Conservation (phyloP, 1,140 invertebrate species). For the Drosophila nebulosa region DNA sequence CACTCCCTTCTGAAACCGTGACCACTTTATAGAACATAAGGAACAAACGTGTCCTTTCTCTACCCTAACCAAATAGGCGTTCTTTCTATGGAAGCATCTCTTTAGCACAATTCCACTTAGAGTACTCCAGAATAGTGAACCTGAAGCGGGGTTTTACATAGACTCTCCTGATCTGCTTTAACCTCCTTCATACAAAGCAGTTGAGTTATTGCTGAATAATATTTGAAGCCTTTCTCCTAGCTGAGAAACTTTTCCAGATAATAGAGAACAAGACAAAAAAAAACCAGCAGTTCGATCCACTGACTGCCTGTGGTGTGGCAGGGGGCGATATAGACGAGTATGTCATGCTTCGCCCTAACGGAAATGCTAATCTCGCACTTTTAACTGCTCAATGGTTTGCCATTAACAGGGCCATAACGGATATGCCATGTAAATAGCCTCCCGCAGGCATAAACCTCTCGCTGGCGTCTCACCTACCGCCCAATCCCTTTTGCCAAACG, state of each 20-base stretch:
- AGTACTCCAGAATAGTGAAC: too few species aligned
- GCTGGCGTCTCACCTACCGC: background rate
- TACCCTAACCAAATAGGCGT: too few species aligned
- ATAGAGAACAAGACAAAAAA: background rate
- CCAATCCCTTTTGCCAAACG: background rate
- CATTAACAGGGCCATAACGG: constrained; percentile 59
- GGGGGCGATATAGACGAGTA: background rate
- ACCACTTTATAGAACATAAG: background rate
- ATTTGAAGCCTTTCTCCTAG: background rate
- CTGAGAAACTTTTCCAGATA: background rate
- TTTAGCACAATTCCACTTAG: too few species aligned
- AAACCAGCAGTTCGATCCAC: background rate
- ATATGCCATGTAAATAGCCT: constrained; percentile 15
- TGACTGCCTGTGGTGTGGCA: background rate
- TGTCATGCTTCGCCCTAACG: constrained; percentile 19
- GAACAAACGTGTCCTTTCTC: background rate
- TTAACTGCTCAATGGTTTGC: constrained; percentile 62
- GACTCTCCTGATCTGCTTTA: too few species aligned
- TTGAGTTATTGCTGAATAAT: too few species aligned
- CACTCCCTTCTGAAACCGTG: background rate
- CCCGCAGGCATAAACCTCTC: background rate
- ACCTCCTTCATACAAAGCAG: too few species aligned
- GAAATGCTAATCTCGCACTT: constrained; percentile 57
- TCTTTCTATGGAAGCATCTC: too few species aligned
- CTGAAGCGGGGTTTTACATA: too few species aligned